Percentiles rank a stretch among this genome's conserved stretches.
phyloP scores from a whole-genome alignment of 2,888 invertebrate species.

The Cerceris rybyensis region DNA sequence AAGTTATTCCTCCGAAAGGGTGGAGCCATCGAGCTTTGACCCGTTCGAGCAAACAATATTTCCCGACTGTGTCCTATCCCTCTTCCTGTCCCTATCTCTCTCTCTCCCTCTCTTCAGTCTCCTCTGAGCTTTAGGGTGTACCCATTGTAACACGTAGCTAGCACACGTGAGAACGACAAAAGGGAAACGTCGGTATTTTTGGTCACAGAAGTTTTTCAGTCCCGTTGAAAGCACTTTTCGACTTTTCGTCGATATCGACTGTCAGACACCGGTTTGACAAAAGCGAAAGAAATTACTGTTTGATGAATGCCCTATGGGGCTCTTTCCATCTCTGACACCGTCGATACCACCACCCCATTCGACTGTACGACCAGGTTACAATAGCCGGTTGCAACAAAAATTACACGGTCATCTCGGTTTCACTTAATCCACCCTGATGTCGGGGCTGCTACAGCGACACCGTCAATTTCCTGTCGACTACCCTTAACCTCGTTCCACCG shows the following conservation, averaged over 20 bases:
- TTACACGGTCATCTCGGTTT: conserved; percentile 75
- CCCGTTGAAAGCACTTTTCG: conserved; percentile 32
- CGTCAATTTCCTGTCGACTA: conserved; percentile 62
- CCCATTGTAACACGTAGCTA: not conserved
- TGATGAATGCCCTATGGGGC: conserved; percentile 55
- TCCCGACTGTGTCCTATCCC: not conserved
- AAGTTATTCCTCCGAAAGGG: not conserved
- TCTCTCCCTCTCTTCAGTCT: not conserved
- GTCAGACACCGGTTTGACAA: conserved; percentile 49
- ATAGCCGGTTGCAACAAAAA: conserved; percentile 64
- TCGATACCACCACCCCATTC: conserved; percentile 12
- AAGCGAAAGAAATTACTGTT: conserved; percentile 58
- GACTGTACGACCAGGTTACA: conserved; percentile 35
- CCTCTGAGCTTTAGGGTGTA: not conserved
- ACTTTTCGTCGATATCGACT: conserved; percentile 44
- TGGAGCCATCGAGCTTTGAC: not conserved
- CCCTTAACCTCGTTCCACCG: conserved; percentile 38
- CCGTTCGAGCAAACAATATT: not conserved
- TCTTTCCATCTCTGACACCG: conserved; percentile 27
- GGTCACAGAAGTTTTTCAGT: conserved; percentile 20
- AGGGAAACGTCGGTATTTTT: conserved; percentile 1
- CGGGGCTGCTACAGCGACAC: conserved; percentile 40
- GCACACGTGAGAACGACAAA: conserved; percentile 1
- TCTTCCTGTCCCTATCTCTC: not conserved
- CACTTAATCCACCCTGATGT: conserved; percentile 66